phyloP scores from a whole-genome alignment of 92 coral and sea anemone species.

The Zoanthus sociatus region DNA sequence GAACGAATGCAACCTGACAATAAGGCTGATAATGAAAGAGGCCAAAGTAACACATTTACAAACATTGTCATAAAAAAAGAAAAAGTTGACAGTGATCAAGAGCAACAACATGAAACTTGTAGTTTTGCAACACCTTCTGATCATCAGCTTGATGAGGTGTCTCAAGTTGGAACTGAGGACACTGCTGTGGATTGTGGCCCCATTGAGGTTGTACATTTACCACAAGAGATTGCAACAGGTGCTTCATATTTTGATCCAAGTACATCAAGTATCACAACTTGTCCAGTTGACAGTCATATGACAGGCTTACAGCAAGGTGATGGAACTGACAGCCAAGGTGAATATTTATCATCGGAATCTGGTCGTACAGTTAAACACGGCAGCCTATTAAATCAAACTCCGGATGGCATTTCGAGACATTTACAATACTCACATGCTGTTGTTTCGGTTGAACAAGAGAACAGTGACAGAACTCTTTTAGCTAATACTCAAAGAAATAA shows the following conservation, averaged over 20 bases:
- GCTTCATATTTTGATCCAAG: constrained; percentile 41
- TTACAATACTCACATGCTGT: constrained; percentile 31
- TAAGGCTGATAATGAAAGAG: not conserved
- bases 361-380: not conserved
- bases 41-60: not conserved
- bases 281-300: constrained; percentile 21
- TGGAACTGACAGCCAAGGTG: not conserved
- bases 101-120: not conserved
- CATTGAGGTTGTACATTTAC: constrained; percentile 38
- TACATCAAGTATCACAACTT: constrained; percentile 34
- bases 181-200: constrained; percentile 19
- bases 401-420: constrained; percentile 37
- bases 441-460: constrained; percentile 1
- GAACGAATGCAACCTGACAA: not conserved
- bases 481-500: not conserved
- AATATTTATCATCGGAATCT: not conserved
- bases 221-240: constrained; percentile 43
- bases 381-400: constrained; percentile 1
- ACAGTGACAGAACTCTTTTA: not conserved
- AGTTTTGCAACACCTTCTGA: not conserved
- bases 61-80: constrained; percentile 19
- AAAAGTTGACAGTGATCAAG: constrained; percentile 31
- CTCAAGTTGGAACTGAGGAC: not conserved
- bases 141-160: not conserved
- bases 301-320: constrained; percentile 21